A percentile compares a stretch with the other conserved stretches of the same genome.
These are phyloP conservation scores for Dromiciops gliroides DNA, from an alignment of 2,113 vertebrate species.

Conservation along the genomic window DNA sequence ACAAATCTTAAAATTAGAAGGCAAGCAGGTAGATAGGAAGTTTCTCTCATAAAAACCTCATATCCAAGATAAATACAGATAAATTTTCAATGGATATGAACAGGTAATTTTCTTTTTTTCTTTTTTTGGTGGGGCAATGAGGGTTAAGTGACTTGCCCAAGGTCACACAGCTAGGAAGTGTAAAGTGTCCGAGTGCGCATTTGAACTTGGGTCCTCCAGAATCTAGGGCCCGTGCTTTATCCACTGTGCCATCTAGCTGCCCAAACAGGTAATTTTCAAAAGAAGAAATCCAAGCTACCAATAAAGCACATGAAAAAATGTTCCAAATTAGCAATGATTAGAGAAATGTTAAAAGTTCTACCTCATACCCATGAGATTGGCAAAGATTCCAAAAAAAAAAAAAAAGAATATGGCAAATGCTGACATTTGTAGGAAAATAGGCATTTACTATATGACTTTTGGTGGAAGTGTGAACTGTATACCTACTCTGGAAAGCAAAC, in stretches of 20 bases:
- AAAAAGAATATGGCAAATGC: neutral
- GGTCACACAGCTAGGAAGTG: no score
- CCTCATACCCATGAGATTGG: neutral
- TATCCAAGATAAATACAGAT: neutral
- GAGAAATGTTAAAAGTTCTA: neutral
- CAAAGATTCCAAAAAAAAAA: neutral
- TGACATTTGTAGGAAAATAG: neutral
- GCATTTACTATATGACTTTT: neutral
- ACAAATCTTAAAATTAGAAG: neutral
- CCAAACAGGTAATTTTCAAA: neutral
- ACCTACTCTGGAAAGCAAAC: neutral
- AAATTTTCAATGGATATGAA: neutral
- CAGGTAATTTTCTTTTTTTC: neutral
- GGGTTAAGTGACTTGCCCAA: no score
- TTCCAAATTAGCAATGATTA: neutral
- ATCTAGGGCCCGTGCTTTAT: no score
- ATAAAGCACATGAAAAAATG: neutral
- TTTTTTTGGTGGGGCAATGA: no score
- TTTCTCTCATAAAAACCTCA: neutral
- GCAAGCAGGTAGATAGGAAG: neutral
- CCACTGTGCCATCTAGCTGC: no score
- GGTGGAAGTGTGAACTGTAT: neutral
- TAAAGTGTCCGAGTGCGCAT: no score
- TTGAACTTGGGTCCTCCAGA: no score
- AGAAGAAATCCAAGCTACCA: neutral